A percentile compares a stretch with the other conserved stretches of the same genome.
Evolutionary conservation across 2,113 vertebrate species (phyloP).

Genomic region (Jaculus jaculus): DNA sequence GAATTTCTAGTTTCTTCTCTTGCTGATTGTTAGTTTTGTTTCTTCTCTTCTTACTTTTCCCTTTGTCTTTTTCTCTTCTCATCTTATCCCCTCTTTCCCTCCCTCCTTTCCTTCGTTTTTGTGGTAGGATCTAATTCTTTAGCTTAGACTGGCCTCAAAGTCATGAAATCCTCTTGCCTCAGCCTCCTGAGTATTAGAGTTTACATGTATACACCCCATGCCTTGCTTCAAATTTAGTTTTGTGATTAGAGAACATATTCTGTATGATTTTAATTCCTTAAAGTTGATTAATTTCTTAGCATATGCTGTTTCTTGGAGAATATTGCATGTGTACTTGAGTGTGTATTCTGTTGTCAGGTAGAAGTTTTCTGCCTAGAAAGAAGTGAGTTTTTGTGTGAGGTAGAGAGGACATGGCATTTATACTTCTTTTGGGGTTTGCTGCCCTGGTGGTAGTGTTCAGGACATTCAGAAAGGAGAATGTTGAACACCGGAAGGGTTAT

Average conservation of each 20-base stretch:
- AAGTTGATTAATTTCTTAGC: not conserved
- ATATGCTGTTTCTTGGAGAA: not conserved
- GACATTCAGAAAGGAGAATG: not conserved
- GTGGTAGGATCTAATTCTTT: not conserved
- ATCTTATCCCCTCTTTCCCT: not conserved
- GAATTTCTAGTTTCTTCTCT: not conserved
- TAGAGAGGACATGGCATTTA: not conserved
- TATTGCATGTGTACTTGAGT: not conserved
- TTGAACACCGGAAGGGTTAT: not conserved
- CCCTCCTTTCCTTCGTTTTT: not conserved
- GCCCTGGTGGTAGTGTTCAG: not conserved
- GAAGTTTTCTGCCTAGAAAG: not conserved
- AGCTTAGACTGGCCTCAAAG: not conserved
- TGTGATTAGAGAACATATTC: not conserved
- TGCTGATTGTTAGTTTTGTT: not conserved
- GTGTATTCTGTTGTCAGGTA: not conserved
- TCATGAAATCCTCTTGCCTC: no score
- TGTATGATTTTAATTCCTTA: not conserved
- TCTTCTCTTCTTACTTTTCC: not conserved
- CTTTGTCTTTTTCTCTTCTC: not conserved
- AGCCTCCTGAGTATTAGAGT: not conserved
- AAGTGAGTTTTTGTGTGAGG: not conserved
- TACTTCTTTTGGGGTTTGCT: not conserved
- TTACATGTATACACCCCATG: not conserved
- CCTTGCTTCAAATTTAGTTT: not conserved